These are phyloP conservation scores for Microplitis deprimator DNA, from an alignment of 2,888 invertebrate genomes.

Conservation along the genomic window DNA sequence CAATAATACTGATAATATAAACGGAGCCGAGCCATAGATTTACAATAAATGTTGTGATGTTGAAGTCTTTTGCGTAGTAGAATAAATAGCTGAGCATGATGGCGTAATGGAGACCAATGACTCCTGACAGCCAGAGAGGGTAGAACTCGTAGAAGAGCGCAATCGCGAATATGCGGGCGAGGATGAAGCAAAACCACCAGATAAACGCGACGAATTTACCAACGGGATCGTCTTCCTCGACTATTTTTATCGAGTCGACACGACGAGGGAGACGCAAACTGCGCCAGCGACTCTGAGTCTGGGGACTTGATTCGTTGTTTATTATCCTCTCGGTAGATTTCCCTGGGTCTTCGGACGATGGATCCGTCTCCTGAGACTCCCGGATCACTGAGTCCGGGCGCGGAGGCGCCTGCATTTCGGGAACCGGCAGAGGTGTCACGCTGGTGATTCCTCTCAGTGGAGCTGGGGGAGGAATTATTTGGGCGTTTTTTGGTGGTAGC, in stretches of 20 bases:
- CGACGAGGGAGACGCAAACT: conserved; percentile 59
- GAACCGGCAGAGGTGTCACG: conserved; percentile 62
- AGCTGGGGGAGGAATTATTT: conserved; percentile 65
- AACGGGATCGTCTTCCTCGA: conserved; percentile 83
- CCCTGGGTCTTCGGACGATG: conserved; percentile 26
- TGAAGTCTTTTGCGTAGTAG: conserved; percentile 79
- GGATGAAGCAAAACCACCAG: conserved; percentile 85
- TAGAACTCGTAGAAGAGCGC: conserved; percentile 81
- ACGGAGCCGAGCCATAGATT: conserved; percentile 80
- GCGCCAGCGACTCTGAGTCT: conserved; percentile 35
- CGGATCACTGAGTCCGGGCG: conserved; percentile 64
- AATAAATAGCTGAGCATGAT: conserved; percentile 78
- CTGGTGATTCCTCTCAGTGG: conserved; percentile 67
- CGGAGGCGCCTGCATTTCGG: conserved; percentile 67
- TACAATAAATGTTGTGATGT: conserved; percentile 63
- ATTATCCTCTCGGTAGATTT: conserved; percentile 35
- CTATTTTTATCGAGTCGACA: conserved; percentile 73
- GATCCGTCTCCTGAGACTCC: conserved; percentile 38
- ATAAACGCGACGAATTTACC: conserved; percentile 80
- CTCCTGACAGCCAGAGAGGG: conserved; percentile 66
- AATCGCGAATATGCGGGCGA: conserved; percentile 81
- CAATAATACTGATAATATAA: conserved; percentile 83
- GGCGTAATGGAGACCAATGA: conserved; percentile 79
- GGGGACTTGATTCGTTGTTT: conserved; percentile 29
- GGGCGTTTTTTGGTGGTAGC: conserved; percentile 68